Evolutionary conservation across 2,888 invertebrate species (phyloP), one percentile per base, ranked within the genome.

Genomic region (Phymatocera aterrima): DNA sequence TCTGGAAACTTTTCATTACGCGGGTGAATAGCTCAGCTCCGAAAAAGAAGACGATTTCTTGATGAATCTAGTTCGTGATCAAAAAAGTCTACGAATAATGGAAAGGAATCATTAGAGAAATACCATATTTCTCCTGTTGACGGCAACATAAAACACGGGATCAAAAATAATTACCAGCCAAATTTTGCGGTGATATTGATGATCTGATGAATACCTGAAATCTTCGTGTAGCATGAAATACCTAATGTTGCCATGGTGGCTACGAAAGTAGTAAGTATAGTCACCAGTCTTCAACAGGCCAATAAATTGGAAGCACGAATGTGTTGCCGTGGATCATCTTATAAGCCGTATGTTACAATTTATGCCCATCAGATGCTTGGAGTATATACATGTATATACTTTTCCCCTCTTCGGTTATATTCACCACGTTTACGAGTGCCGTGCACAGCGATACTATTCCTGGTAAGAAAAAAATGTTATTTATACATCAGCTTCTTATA

Each of bases 301-400:
- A 31, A 72, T 72, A 72, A 72, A 72, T 72, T 18, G 72, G 34
- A 72, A 48, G 34, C 72, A 48, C 72, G 51, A 31, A 72, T 51
- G 72, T 72, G 72, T 72, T 72, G 72, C 31, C 72, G 51, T 72
- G 72, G 72, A 72, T 72, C 51, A 72, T 72, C 72, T 72, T 72
- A 51, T 72, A 72, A 51, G 51, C 72, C 72, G 34, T 72, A 72
- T 43, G 72, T 51, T 31, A 72, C 48, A 48, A 72, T 72, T 72
- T 72, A 72, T 72, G 51, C 72, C 72, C 72, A 72, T 72, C 72
- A 72, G 72, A 72, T 72, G 72, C 34, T 51, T 18, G 34, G 72
- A 34, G 72, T 51, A 34, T 72, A 51, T 28, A 34, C 10, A 60
- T 61, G 10, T 43, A 24, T 46, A 68, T 28, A 43, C 24, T 43